Base-by-base conservation (phyloP, 1,140 invertebrate species). In the Bombus fervidus region DNA sequence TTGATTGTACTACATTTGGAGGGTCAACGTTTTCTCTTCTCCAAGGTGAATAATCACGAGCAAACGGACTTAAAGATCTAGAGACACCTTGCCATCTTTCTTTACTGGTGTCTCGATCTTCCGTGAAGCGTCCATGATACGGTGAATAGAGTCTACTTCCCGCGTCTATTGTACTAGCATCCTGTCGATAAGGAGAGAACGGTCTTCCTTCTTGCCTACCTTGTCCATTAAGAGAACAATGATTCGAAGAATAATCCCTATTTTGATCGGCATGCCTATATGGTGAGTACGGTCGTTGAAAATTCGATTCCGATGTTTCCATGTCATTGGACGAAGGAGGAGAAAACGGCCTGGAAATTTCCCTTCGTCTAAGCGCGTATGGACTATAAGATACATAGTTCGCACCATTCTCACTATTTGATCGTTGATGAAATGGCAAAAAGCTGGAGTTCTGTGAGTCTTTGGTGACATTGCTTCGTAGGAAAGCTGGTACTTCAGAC, bases 11-110 rank as follows among this genome's bases (percentile, higher is more conserved):
- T 22, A 95, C 94, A 37, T 93, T 93, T 3, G 95, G 94, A 37
- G 94, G 94, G 91, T 95, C 95, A 31, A 95, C 94, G 69, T 95
- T 95, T 82, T 95, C 95, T 15, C 95, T 91, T 66, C 95, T 91
- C 95, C 95, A 95, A 2, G 95, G 95, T 34, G 95, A 95, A 81
- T 95, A 95, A 80, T 95, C 95, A 25, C 94, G 88, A 3, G 94
- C 86, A 62, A 95, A 95, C 1, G 95, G 95, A 78, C 95, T 95
- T 37, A 95, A 73, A 1, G 95, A 95, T 69, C 94, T 88, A n/a
- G 94, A 93, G 2, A 87, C 91, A 68, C 71, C 87, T 79, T 93
- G 93, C 94, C 94, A 95, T 81, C 92, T 88, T 74, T 95, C 94
- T 28, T 86, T 89, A 53, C 89, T 92, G 25, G 75, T 78, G 10